Conservation (phyloP, 2,113 vertebrate genomes). For the Prietella phreatophila region DNA sequence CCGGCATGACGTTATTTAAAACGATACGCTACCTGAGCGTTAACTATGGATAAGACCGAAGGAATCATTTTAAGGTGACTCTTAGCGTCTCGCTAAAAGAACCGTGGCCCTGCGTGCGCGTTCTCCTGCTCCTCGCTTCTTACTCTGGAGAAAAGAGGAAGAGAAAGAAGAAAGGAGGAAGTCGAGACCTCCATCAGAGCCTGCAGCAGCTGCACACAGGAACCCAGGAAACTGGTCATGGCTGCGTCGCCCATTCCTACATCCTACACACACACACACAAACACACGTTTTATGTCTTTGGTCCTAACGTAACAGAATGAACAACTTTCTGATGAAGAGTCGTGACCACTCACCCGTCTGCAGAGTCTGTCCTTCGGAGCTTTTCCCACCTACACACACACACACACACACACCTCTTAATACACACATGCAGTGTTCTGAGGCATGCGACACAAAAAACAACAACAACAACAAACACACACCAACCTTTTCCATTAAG, state of each 20-base stretch:
- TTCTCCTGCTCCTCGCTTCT: conserved; percentile 17
- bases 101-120: not conserved
- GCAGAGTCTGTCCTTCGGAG: conserved; percentile 93
- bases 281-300: not conserved
- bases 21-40: not conserved
- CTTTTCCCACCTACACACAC: conserved; percentile 85
- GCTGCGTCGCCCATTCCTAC: conserved; percentile 92
- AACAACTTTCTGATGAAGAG: not conserved
- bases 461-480: no score
- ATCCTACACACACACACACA: conserved; percentile 73
- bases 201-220: conserved; percentile 89
- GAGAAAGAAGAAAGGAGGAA: conserved; percentile 43
- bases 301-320: not conserved
- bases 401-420: conserved; percentile 1
- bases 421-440: not conserved
- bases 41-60: not conserved
- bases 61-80: not conserved
- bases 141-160: conserved; percentile 42
- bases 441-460: not conserved
- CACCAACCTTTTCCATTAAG: conserved; percentile 89
- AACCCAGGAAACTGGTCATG: conserved; percentile 85
- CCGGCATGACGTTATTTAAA: no score
- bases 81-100: not conserved
- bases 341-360: conserved; percentile 79
- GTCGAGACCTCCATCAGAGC: conserved; percentile 87